Conservation (phyloP, 2,113 vertebrate genomes). For the Aptenodytes patagonicus region DNA sequence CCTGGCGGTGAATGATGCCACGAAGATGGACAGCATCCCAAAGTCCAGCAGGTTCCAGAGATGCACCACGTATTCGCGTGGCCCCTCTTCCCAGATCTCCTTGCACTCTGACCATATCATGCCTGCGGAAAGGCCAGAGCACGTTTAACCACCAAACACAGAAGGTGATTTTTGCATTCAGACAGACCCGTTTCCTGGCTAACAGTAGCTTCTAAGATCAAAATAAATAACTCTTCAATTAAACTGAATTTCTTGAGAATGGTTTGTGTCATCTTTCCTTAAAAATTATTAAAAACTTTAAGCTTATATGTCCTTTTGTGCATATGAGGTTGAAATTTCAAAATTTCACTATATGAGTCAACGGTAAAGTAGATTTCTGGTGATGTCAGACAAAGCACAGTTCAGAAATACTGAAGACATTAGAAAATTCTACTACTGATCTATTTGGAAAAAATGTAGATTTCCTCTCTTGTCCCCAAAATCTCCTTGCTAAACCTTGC, state of each 20-base stretch:
- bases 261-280: rapidly evolving
- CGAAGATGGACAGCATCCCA: constrained; percentile 96
- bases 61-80: constrained; percentile 90
- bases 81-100: constrained; percentile 95
- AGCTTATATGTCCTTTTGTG: background rate
- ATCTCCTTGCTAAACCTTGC: background rate
- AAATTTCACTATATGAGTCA: background rate
- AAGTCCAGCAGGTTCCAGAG: constrained; percentile 97
- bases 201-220: background rate
- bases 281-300: background rate
- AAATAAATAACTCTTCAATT: background rate
- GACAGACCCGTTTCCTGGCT: too few species aligned
- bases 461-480: background rate
- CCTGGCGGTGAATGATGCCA: constrained; percentile 92
- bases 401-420: background rate
- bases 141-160: background rate
- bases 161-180: background rate
- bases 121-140: constrained; percentile 66
- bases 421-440: background rate
- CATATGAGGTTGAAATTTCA: background rate
- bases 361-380: background rate
- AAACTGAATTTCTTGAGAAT: background rate
- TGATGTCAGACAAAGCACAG: background rate
- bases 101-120: constrained; percentile 99
- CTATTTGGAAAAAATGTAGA: background rate